A percentile compares a stretch with the other conserved stretches of the same genome.
Evolutionary conservation across 2,113 vertebrate species (phyloP).

Genomic region (Petromus typicus): DNA sequence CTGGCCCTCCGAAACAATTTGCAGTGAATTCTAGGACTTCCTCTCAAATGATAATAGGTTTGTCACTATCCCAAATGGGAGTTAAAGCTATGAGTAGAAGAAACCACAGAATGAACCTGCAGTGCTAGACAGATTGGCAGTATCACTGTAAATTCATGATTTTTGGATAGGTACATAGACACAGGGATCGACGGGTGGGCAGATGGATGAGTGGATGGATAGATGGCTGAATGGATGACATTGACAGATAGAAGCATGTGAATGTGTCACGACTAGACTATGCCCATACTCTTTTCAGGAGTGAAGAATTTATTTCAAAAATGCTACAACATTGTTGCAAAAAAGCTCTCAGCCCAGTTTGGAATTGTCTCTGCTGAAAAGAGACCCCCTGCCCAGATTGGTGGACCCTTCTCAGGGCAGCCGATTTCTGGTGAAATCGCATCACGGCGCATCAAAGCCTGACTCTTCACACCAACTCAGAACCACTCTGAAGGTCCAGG

Average conservation of each 20-base stretch:
- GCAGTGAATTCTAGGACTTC: not conserved
- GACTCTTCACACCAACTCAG: not conserved
- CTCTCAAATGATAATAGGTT: not conserved
- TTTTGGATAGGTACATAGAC: not conserved
- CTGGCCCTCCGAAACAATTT: not conserved
- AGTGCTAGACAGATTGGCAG: not conserved
- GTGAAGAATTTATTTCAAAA: not conserved
- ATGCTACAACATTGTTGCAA: not conserved
- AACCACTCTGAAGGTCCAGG: not conserved
- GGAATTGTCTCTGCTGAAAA: not conserved
- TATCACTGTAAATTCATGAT: not conserved
- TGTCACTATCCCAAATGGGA: not conserved
- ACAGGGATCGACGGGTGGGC: too few relatives aligned
- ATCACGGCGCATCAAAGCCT: not conserved
- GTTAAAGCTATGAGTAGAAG: not conserved
- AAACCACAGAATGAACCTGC: not conserved
- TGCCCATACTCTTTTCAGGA: not conserved
- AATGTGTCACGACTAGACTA: not conserved
- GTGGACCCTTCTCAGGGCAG: not conserved
- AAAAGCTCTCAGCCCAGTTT: not conserved
- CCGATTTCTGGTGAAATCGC: not conserved
- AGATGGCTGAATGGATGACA: not conserved
- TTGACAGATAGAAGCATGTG: not conserved
- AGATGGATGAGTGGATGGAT: not conserved
- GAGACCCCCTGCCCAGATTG: not conserved